A percentile compares a stretch with the other conserved stretches of the same genome.
Conservation (phyloP, 2,888 invertebrate genomes). For the Plemyria rubiginata region DNA sequence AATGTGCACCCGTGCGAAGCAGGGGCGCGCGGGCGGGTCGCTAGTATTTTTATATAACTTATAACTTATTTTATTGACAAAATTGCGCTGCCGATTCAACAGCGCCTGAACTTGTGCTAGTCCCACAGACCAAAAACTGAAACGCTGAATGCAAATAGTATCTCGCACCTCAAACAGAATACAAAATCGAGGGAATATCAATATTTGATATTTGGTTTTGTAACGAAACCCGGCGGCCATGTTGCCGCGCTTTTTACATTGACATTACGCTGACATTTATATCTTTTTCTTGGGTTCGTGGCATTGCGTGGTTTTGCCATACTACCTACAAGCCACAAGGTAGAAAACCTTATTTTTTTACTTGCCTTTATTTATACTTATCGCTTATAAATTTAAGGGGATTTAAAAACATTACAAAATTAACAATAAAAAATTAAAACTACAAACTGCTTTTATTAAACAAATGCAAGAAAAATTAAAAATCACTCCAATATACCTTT, state of each 20-base stretch:
- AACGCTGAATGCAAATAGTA: constrained; percentile 71
- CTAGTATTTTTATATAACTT: no score
- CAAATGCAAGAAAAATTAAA: no score
- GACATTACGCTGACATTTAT: constrained; percentile 38
- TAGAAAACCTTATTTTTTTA: no score
- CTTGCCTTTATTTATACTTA: no score
- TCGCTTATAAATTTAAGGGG: no score
- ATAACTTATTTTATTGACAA: neutral
- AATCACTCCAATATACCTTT: no score
- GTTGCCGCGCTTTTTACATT: constrained; percentile 43
- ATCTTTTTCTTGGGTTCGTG: constrained; percentile 6
- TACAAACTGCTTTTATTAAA: no score
- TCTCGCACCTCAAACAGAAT: constrained; percentile 78
- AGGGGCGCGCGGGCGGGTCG: no score
- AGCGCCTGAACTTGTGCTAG: neutral
- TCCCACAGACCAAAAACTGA: constrained; percentile 39
- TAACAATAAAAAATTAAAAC: no score
- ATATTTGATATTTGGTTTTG: constrained; percentile 84
- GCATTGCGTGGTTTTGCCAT: neutral
- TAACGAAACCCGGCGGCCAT: constrained; percentile 67
- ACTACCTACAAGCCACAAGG: neutral
- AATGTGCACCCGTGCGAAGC: no score
- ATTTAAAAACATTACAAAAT: no score
- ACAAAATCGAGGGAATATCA: constrained; percentile 78
- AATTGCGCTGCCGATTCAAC: neutral